Evolutionary conservation across 2,113 vertebrate species (phyloP), one percentile per base, ranked within the genome.

Genomic region (Hydrolagus affinis): DNA sequence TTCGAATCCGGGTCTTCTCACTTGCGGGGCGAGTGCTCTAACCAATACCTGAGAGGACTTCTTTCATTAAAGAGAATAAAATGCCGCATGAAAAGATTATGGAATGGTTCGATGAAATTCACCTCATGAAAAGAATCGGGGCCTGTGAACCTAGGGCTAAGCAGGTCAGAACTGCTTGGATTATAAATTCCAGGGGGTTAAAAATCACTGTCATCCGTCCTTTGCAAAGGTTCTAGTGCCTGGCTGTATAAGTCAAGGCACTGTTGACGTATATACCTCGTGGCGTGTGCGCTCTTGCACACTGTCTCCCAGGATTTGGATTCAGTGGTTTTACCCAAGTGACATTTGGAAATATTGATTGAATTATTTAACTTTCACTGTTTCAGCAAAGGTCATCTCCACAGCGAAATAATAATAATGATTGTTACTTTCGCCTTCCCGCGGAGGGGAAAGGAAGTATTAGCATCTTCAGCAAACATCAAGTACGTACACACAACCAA

Each of bases 351-450:
- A 66, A 25, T 62, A 30, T 23, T 66, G 60, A 68, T 68, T 83
- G 62, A 83, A 83, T 83, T 68, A 32, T 9, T 32, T 83, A 83
- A 66, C 28, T 66, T 28, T 12, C 44, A 17, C 8, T 68, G 62
- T 68, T 83, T 60, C 66, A 68, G 11, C 66, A 19, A 83, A 83
- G 78, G 28, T 83, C 77, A 66, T 10, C n/a, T 23, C 21, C 75
- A 44, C 44, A 44, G 6, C 44, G 44, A 44, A 44, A 44, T 44
- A 44, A n/a, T n/a, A n/a, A n/a, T n/a, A n/a, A n/a, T n/a, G n/a
- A n/a, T n/a, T n/a, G n/a, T n/a, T n/a, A n/a, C n/a, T 44, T 44
- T 44, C 6, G 44, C 44, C 1, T 44, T 44, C 44, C 44, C 44
- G 1, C 44, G 44, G 1, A 44, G 44, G 44, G 44, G 44, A 6